phyloP scores from a whole-genome alignment of 30 jellyfish, hydroid and myxozoan species.

The Rhopilema esculentum region DNA sequence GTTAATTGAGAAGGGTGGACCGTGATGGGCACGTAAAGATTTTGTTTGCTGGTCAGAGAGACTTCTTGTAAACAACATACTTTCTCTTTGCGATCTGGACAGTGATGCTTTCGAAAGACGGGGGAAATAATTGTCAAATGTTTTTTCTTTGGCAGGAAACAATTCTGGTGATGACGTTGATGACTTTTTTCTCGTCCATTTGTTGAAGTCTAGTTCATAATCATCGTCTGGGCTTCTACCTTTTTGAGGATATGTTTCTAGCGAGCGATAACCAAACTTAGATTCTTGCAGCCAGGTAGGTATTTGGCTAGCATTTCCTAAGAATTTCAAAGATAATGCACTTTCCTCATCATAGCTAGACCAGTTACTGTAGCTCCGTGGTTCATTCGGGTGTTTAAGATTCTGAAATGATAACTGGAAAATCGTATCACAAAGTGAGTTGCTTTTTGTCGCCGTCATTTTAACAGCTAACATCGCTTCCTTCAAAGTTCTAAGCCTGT shows the following conservation, averaged over 20 bases:
- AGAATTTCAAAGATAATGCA: background rate
- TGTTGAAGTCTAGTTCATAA: background rate
- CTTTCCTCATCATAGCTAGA: slow-evolving; percentile 26
- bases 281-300: background rate
- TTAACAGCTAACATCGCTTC: slow-evolving; percentile 7
- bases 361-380: slow-evolving; percentile 62
- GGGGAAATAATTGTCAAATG: background rate
- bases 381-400: slow-evolving; percentile 58
- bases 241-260: slow-evolving; percentile 6
- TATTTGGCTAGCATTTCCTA: slow-evolving; percentile 1
- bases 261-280: slow-evolving; percentile 25
- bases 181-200: slow-evolving; percentile 2
- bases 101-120: background rate
- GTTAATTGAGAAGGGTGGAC: background rate
- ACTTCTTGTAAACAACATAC: slow-evolving; percentile 6
- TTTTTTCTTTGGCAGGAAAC: background rate
- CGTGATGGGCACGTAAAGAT: background rate
- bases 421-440: slow-evolving; percentile 42
- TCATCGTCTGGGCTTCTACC: background rate
- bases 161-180: slow-evolving; percentile 32
- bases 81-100: background rate
- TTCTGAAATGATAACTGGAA: slow-evolving; percentile 64
- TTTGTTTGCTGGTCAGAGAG: slow-evolving; percentile 29
- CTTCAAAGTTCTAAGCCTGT: slow-evolving; percentile 9
- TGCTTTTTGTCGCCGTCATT: slow-evolving; percentile 7